phyloP scores from a whole-genome alignment of 2,888 invertebrate genomes.

The Luperina nickerlii region DNA sequence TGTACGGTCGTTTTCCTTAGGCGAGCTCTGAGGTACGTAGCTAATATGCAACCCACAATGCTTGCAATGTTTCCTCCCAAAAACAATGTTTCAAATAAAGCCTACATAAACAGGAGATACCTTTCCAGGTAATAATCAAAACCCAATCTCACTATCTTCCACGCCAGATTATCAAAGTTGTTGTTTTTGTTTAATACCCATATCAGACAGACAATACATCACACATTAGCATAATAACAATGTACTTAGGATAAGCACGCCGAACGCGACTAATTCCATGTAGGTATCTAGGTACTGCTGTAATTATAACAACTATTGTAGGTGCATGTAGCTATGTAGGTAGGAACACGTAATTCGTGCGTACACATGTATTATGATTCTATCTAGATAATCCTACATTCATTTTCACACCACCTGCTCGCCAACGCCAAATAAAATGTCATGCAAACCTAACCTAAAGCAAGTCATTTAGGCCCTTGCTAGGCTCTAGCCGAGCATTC shows the following conservation, averaged over 20 bases:
- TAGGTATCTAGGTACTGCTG: background rate
- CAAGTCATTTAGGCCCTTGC: too few species aligned
- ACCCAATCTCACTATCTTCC: background rate
- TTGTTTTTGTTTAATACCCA: slow-evolving; percentile 51
- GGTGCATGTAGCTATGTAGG: background rate
- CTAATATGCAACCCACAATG: background rate
- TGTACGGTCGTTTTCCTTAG: background rate
- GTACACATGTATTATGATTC: background rate
- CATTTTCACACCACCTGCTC: too few species aligned
- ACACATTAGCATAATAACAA: slow-evolving; percentile 54
- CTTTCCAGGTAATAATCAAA: background rate
- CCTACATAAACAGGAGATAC: background rate
- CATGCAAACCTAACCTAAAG: too few species aligned
- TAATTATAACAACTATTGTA: slow-evolving; percentile 44
- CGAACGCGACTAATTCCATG: slow-evolving; percentile 48
- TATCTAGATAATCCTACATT: background rate
- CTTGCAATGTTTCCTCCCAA: too few species aligned
- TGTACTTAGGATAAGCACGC: slow-evolving; percentile 34
- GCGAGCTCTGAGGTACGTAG: background rate
- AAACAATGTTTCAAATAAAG: background rate
- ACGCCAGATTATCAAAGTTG: background rate
- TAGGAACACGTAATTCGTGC: background rate
- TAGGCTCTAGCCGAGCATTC: too few species aligned
- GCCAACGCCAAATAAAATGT: too few species aligned
- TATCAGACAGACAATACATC: slow-evolving; percentile 44